Evolutionary conservation across 1,140 invertebrate genomes (phyloP), one percentile per base, ranked within the genome.

Genomic region (Magallana gigas): DNA sequence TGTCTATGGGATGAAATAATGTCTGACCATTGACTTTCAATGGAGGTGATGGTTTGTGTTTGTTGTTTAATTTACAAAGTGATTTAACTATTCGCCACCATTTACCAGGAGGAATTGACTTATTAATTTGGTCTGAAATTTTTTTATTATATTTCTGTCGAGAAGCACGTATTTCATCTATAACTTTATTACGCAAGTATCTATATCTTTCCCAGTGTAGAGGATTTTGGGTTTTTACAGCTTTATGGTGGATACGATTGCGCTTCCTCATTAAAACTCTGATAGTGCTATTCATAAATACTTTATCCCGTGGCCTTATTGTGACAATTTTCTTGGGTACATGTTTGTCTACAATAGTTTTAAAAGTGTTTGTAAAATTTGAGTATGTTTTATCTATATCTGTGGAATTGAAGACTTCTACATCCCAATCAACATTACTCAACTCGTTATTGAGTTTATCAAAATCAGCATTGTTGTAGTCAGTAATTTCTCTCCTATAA

Each of bases 111-210:
- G 62, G 62, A 8, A 68, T 68, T 68, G n/a, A 16, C 23, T 68
- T 68, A n/a, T 68, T n/a, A 16, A 68, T 68, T n/a, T 68, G 62
- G 7, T 68, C 62, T 64, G 62, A 64, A 64, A 64, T 12, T 64
- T 64, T 6, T 16, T 68, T 68, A n/a, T 68, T 68, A 68, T 68
- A 68, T n/a, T 68, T 68, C 23, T 68, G 12, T 8, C 62, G 62
- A 68, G 62, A 68, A 68, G 8, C 8, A n/a, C 62, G 16, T 16
- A 68, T 68, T 68, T 68, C 62, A 68, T 68, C 62, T n/a, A 68
- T 68, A n/a, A 68, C 62, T n/a, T 68, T 2, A 68, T 68, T 68
- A 16, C 62, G 62, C n/a, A 68, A n/a, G n/a, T 14, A 68, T n/a
- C 62, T 68, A n/a, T 68, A 68, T n/a, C 23, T 68, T n/a, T 68